phyloP scores from a whole-genome alignment of 2,797 vertebrate genomes.

The Melanitta fusca region DNA sequence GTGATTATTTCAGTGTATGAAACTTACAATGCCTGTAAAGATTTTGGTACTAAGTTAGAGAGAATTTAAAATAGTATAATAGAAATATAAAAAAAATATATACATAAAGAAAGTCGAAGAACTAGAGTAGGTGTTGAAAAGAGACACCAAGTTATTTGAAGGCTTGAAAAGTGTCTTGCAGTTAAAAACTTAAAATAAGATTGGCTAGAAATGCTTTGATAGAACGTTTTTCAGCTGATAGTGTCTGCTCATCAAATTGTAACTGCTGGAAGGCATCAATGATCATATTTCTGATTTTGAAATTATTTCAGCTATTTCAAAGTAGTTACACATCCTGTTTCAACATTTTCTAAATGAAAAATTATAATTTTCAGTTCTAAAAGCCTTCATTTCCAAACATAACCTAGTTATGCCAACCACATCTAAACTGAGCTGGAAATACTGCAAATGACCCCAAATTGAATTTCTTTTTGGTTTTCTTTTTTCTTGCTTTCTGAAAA shows the following conservation, averaged over 20 bases:
- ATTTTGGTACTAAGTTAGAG: not conserved
- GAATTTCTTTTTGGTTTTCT: not conserved
- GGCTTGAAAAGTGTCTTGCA: slow-evolving; percentile 47
- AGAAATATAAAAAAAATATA: not conserved
- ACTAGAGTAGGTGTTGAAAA: slow-evolving; percentile 4
- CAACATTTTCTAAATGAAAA: not conserved
- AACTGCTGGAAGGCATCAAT: slow-evolving; percentile 38
- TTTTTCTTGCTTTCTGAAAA: not conserved
- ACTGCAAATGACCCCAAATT: not conserved
- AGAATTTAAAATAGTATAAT: not conserved
- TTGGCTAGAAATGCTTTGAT: slow-evolving; percentile 44
- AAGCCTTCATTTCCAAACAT: not conserved
- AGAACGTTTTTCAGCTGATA: slow-evolving; percentile 38
- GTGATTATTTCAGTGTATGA: not conserved
- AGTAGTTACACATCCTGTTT: slow-evolving; percentile 35
- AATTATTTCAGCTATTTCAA: slow-evolving; percentile 19
- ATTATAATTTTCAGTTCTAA: not conserved
- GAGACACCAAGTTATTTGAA: slow-evolving; percentile 20
- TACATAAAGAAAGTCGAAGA: not conserved
- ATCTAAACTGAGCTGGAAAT: not conserved
- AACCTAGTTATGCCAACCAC: not conserved
- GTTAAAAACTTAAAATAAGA: slow-evolving; percentile 23
- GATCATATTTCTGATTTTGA: slow-evolving; percentile 41
- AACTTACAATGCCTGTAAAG: not conserved
- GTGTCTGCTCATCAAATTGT: slow-evolving; percentile 49